These are phyloP conservation scores for Coreius guichenoti DNA, from an alignment of 2,797 vertebrate species.

Conservation along the genomic window DNA sequence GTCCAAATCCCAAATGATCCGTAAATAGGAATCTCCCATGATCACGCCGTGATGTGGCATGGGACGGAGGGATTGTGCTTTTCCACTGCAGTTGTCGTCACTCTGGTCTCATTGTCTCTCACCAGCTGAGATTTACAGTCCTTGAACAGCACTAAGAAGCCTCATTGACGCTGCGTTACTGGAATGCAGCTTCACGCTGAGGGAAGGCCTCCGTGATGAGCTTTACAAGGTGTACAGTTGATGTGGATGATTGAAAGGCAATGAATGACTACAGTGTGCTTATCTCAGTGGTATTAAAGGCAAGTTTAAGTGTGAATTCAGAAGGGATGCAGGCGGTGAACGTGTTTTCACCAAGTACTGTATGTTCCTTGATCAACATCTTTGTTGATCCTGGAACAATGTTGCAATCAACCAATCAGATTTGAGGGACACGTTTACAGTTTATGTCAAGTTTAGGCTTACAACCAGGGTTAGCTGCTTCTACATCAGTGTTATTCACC, in stretches of 20 bases:
- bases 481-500: no score
- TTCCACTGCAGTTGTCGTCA: slow-evolving; percentile 65
- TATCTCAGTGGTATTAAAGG: slow-evolving; percentile 8
- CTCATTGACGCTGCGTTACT: slow-evolving; percentile 64
- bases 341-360: no score
- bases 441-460: no score
- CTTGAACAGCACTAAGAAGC: slow-evolving; percentile 63
- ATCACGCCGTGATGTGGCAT: slow-evolving; percentile 30
- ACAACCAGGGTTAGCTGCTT: no score
- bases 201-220: slow-evolving; percentile 63
- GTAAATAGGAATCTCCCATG: slow-evolving; percentile 55
- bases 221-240: slow-evolving; percentile 68
- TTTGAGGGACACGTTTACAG: no score
- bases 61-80: slow-evolving; percentile 22
- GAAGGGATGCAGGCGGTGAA: neutral
- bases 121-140: slow-evolving; percentile 66
- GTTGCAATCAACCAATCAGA: no score
- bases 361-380: no score
- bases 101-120: slow-evolving; percentile 49
- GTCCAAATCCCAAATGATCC: slow-evolving; percentile 53
- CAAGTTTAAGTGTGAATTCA: neutral
- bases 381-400: no score
- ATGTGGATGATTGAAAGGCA: slow-evolving; percentile 57
- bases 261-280: slow-evolving; percentile 28
- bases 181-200: slow-evolving; percentile 52